Percentiles rank a stretch among this genome's conserved stretches.
Conservation (phyloP, 2,888 invertebrate species). For the Empis stercorea region DNA sequence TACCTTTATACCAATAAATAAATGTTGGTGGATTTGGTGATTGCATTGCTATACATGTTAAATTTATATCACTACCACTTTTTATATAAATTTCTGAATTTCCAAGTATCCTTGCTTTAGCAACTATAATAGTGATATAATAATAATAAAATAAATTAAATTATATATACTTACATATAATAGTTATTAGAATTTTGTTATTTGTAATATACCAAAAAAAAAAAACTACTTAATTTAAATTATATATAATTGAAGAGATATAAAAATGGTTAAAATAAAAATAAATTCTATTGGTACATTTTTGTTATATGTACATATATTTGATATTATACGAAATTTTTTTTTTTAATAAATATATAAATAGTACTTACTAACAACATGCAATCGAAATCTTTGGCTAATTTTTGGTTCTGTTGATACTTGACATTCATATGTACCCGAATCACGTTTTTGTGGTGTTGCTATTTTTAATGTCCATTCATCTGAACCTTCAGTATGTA, state of each 20-base stretch:
- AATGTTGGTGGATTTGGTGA: conserved; percentile 54
- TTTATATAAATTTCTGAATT: conserved; percentile 80
- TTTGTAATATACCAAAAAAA: too few species aligned
- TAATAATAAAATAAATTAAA: too few species aligned
- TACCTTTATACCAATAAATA: conserved; percentile 79
- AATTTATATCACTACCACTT: conserved; percentile 85
- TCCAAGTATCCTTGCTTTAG: conserved; percentile 78
- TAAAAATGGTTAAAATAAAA: too few species aligned
- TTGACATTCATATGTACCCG: conserved; percentile 60
- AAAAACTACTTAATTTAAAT: too few species aligned
- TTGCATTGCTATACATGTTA: conserved; percentile 78
- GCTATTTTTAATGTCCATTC: conserved; percentile 58
- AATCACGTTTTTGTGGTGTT: conserved; percentile 52
- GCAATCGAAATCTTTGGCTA: conserved; percentile 54
- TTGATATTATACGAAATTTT: too few species aligned
- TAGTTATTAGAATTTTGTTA: too few species aligned
- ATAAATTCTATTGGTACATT: too few species aligned
- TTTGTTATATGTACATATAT: too few species aligned
- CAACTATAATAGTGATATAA: conserved; percentile 55
- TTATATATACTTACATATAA: too few species aligned
- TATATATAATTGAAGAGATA: too few species aligned
- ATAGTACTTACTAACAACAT: conserved; percentile 51
- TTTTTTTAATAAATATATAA: too few species aligned
- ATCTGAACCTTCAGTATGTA: conserved; percentile 55
- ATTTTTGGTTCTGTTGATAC: conserved; percentile 66